A percentile compares a stretch with the other conserved stretches of the same genome.
Evolutionary conservation across 30 jellyfish, hydroid and myxozoan species (phyloP).

Genomic region (Rhopilema esculentum): DNA sequence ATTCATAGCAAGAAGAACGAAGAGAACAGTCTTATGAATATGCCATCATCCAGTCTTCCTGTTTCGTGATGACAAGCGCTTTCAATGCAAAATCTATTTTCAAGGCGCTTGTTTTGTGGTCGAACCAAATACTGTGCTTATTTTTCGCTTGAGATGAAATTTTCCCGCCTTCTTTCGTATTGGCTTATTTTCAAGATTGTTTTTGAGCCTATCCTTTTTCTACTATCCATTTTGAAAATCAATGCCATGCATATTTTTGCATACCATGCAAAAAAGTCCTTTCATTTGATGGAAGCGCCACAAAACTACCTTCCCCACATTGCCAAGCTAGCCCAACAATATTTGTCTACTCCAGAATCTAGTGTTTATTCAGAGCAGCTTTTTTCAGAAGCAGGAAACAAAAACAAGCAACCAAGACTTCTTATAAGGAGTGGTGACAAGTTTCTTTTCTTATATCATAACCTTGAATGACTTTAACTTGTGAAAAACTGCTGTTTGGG

Average conservation of each 20-base stretch:
- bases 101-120: too few relatives aligned
- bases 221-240: conserved; percentile 3
- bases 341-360: conserved; percentile 38
- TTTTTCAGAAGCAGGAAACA: conserved; percentile 78
- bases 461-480: conserved; percentile 18
- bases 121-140: neutral
- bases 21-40: too few relatives aligned
- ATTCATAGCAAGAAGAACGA: neutral
- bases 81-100: too few relatives aligned
- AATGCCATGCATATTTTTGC: conserved; percentile 43
- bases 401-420: conserved; percentile 60
- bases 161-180: too few relatives aligned
- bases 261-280: conserved; percentile 35
- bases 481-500: neutral
- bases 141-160: too few relatives aligned
- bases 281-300: conserved; percentile 48
- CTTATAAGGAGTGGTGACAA: conserved; percentile 56
- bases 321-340: conserved; percentile 48
- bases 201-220: too few relatives aligned
- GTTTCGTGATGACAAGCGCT: too few relatives aligned
- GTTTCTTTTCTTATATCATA: conserved; percentile 68
- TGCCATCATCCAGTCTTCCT: neutral
- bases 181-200: too few relatives aligned
- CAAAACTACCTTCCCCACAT: conserved; percentile 46
- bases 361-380: conserved; percentile 59